phyloP scores from a whole-genome alignment of 2,888 invertebrate genomes.

The Rhagophthalmus giganteus region DNA sequence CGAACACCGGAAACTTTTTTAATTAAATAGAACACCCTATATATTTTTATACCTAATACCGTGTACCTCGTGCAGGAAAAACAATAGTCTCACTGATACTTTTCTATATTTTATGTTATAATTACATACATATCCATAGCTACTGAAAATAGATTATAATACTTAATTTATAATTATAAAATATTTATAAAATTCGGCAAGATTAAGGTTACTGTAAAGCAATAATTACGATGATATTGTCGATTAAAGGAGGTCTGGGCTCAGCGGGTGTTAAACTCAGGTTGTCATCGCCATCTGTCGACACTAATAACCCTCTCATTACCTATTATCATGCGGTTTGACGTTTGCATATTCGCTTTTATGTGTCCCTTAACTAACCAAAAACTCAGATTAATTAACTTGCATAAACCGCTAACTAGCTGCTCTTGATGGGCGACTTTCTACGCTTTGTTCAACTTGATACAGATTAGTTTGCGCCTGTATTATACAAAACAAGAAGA shows the following conservation, averaged over 20 bases:
- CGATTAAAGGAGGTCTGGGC: slow-evolving; percentile 39
- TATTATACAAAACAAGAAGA: slow-evolving; percentile 9
- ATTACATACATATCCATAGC: too few species aligned
- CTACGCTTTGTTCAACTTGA: slow-evolving; percentile 21
- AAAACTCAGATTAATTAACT: slow-evolving; percentile 52
- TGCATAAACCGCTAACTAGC: slow-evolving; percentile 49
- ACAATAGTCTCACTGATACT: too few species aligned
- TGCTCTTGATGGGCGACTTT: slow-evolving; percentile 46
- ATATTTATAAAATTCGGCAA: slow-evolving; percentile 1
- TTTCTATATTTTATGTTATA: too few species aligned
- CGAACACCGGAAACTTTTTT: too few species aligned
- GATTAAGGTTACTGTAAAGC: slow-evolving; percentile 9
- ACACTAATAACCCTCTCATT: slow-evolving; percentile 52
- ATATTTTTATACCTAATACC: too few species aligned
- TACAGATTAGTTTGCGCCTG: slow-evolving; percentile 22
- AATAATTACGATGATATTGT: slow-evolving; percentile 37
- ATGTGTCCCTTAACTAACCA: slow-evolving; percentile 49
- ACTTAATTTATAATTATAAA: not conserved
- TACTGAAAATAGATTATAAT: too few species aligned
- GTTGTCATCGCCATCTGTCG: slow-evolving; percentile 48
- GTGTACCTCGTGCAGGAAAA: too few species aligned
- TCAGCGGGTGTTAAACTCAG: slow-evolving; percentile 42
- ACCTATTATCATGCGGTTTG: slow-evolving; percentile 50
- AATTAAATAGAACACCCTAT: too few species aligned
- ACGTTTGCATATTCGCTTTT: slow-evolving; percentile 46